Base-by-base conservation (phyloP, 2,888 invertebrate genomes). In the Drosophila silvestris region DNA sequence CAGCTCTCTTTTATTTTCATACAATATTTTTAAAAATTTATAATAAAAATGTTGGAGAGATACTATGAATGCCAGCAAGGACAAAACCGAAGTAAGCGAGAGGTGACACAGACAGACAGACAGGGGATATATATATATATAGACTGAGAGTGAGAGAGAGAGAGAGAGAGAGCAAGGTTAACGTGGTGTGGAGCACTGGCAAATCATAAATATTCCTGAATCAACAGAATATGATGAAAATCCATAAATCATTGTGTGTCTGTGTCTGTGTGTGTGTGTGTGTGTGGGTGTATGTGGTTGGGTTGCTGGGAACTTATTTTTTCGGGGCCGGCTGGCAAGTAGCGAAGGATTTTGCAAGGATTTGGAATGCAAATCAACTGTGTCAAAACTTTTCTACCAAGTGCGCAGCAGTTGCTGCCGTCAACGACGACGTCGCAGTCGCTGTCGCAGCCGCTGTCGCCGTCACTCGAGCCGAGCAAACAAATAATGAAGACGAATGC, bases 171-270 rank as follows among this genome's bases (percentile, higher is more conserved):
- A 60, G 67, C 66, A 73, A 71, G 67, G 79, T 77, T 79, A 79
- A 79, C 77, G 67, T 70, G 77, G 79, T 70, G 70, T 44, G 32
- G 32, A 66, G 72, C 70, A 69, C 82, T 78, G 83, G 83, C 68
- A 77, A 88, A 86, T 90, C 88, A 91, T 89, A 91, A 91, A 92
- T 92, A 91, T 91, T 89, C 91, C 86, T 86, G 91, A 91, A 88
- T 91, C 91, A 91, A 92, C 91, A 89, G 91, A 91, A 91, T 85
- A 91, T 91, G 91, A 91, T 91, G 84, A 91, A 90, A 89, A 91
- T 86, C 91, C 91, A 91, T 91, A 91, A 91, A 91, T 91, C 91
- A 92, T 91, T 83, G 83, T 83, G 74, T 65, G 61, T 37, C 33
- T 22, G 28, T 51, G 32, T 44, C 22, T 32, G 56, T n/a, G 57